A percentile compares a stretch with the other conserved stretches of the same genome.
These are phyloP conservation scores for Bujurquina vittata DNA, from an alignment of 2,113 vertebrate genomes.

Conservation along the genomic window DNA sequence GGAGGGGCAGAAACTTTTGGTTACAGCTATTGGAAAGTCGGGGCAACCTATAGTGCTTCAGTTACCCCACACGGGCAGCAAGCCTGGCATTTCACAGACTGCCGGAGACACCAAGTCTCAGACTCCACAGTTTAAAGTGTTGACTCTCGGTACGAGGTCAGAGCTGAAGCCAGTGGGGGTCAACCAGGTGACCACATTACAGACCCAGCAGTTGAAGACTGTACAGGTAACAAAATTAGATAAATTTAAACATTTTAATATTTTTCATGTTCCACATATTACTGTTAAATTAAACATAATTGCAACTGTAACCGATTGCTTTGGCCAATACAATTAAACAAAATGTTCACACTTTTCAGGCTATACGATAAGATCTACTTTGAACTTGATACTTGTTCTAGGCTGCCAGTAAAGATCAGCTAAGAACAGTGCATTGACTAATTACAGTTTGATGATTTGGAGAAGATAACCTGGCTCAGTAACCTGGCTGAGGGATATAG, in stretches of 20 bases:
- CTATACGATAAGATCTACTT: neutral
- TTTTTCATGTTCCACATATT: neutral
- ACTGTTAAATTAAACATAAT: neutral
- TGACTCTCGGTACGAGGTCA: conserved; percentile 88
- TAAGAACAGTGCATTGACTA: neutral
- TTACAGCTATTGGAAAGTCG: conserved; percentile 91
- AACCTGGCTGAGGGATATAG: neutral
- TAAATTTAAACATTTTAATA: neutral
- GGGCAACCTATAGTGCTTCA: conserved; percentile 93
- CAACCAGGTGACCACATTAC: conserved; percentile 87
- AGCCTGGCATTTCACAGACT: conserved; percentile 80
- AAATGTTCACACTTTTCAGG: neutral
- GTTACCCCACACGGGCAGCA: conserved; percentile 86
- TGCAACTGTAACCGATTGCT: neutral
- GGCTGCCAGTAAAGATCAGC: neutral
- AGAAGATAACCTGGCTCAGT: neutral
- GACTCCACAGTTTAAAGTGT: conserved; percentile 92
- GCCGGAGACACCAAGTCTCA: conserved; percentile 84
- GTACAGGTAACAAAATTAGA: conserved; percentile 85
- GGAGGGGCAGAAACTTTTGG: conserved; percentile 94
- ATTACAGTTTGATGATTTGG: neutral
- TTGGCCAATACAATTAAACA: neutral
- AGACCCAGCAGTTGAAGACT: conserved; percentile 94
- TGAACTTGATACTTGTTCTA: neutral
- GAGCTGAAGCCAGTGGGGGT: conserved; percentile 90